Conservation (phyloP, 2,113 vertebrate genomes). For the Callipepla californica region DNA sequence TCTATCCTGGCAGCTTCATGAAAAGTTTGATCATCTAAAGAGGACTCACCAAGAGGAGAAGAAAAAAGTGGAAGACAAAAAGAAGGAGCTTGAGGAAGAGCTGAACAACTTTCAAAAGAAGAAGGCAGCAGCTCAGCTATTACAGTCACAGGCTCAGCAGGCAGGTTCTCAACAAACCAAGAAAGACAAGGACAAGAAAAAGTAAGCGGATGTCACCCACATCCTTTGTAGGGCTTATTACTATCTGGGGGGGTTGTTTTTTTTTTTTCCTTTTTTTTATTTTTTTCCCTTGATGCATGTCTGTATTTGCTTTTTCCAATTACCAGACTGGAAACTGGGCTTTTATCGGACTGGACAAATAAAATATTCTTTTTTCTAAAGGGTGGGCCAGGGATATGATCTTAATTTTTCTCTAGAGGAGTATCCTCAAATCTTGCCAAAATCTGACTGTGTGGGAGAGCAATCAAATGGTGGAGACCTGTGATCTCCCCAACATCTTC, state of each 20-base stretch:
- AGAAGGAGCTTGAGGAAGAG: conserved; percentile 87
- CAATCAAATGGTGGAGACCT: no score
- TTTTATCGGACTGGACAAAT: no score
- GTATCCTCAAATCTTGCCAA: no score
- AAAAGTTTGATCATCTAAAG: conserved; percentile 87
- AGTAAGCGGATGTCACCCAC: conserved; percentile 79
- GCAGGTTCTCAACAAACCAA: conserved; percentile 86
- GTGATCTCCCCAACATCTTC: no score
- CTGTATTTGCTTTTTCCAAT: no score
- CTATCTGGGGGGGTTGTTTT: no score
- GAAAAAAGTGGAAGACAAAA: conserved; percentile 87
- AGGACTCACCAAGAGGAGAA: conserved; percentile 87
- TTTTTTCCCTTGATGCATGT: no score
- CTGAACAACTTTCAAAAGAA: conserved; percentile 85
- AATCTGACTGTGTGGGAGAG: no score
- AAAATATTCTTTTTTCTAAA: no score
- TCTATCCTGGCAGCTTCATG: conserved; percentile 77
- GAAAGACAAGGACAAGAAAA: conserved; percentile 92
- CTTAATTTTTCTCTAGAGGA: no score
- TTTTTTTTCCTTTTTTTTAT: no score
- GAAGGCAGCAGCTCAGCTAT: conserved; percentile 83
- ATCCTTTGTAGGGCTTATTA: conserved; percentile 39
- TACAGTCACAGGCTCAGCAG: conserved; percentile 86
- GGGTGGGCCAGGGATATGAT: no score
- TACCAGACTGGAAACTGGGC: conserved; percentile 59